Base-by-base conservation (phyloP, 2,113 vertebrate species). In the Erinaceus europaeus region DNA sequence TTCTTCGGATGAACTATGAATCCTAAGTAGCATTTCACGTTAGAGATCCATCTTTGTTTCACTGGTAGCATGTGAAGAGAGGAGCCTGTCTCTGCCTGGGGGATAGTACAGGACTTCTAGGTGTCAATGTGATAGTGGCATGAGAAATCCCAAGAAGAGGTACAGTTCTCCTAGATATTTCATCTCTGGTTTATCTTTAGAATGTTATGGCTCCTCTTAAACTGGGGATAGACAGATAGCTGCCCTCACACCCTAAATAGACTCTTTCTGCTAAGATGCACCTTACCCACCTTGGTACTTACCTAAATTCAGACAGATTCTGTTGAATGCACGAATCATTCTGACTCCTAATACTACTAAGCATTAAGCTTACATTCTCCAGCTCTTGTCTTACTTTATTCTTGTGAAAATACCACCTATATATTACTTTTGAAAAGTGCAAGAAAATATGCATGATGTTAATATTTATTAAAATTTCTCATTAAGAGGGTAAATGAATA, bases 401-500 rank as follows among this genome's bases (percentile, higher is more conserved):
- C n/a, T n/a, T n/a, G n/a, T n/a, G n/a, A n/a, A n/a, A n/a, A n/a
- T n/a, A n/a, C n/a, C n/a, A n/a, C n/a, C n/a, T n/a, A n/a, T n/a
- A n/a, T n/a, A n/a, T n/a, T n/a, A n/a, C 23, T 27, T 8, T 57
- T 18, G 12, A 57, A 50, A 29, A 57, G 29, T 57, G 21, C 23
- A 81, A 68, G 42, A 67, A 75, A 46, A 46, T 11, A 44, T 57
- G 40, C 12, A 2, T 48, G 40, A 88, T n/a, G 59, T 46, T 88
- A 80, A 46, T 57, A 81, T 38, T 34, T n/a, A 61, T 77, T 81
- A 44, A 17, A 77, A 53, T 84, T 91, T 64, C 25, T 50, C 64
- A 65, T 40, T 71, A 76, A 94, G n/a, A 78, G 40, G 3, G 71
- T 55, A 65, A 0, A n/a, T 32, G 32, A 87, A 79, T 15, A 67